These are phyloP conservation scores for Paramuricea clavata DNA, from an alignment of 92 coral and sea anemone genomes.

Conservation along the genomic window DNA sequence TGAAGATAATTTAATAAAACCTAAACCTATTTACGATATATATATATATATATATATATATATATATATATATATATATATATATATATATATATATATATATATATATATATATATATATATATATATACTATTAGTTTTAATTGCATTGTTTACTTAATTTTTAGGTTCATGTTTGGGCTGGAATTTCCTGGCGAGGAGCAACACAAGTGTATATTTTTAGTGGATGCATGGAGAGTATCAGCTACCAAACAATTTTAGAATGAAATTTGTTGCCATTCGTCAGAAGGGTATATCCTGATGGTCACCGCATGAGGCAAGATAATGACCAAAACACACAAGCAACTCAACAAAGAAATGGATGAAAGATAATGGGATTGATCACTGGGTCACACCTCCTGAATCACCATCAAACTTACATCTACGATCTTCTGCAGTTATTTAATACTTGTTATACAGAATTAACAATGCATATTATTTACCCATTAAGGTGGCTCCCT, in stretches of 20 bases:
- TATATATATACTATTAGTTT: too few relatives aligned
- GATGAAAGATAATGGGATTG: constrained; percentile 25
- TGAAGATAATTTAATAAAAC: too few relatives aligned
- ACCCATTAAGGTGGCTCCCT: too few relatives aligned
- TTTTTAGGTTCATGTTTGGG: constrained; percentile 43
- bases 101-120: too few relatives aligned
- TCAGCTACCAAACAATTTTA: constrained; percentile 10
- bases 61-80: not conserved
- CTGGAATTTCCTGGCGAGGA: too few relatives aligned
- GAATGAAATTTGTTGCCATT: constrained; percentile 31
- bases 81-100: too few relatives aligned
- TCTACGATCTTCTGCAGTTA: too few relatives aligned
- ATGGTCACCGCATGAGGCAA: constrained; percentile 36
- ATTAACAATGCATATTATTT: too few relatives aligned
- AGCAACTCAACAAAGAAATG: constrained; percentile 38
- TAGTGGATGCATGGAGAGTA: constrained; percentile 36
- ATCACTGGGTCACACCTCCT: constrained; percentile 44
- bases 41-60: too few relatives aligned
- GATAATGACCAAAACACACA: constrained; percentile 40
- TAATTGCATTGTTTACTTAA: not conserved
- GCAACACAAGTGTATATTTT: constrained; percentile 24
- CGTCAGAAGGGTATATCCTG: constrained; percentile 6
- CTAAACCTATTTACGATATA: too few relatives aligned
- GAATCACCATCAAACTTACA: constrained; percentile 31
- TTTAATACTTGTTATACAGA: too few relatives aligned